Conservation (phyloP, 2,888 invertebrate genomes). For the Zygothrica quintamaculata region DNA sequence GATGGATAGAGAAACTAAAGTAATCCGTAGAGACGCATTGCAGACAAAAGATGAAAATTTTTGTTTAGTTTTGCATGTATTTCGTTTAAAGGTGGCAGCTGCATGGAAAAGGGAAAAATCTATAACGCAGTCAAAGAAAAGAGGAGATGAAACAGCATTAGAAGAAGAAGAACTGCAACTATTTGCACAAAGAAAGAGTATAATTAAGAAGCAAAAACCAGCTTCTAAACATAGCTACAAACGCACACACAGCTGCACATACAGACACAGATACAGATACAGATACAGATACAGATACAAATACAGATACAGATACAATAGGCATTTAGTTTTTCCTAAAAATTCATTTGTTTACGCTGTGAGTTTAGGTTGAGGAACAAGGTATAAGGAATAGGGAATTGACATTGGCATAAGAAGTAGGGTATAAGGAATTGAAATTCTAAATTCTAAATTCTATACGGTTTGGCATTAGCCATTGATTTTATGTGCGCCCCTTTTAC, state of each 20-base stretch:
- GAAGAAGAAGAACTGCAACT: too few species aligned
- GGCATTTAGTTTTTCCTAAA: conserved; percentile 45
- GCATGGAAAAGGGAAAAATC: conserved; percentile 11
- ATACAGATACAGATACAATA: conserved; percentile 28
- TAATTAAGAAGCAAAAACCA: conserved; percentile 33
- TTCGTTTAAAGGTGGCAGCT: conserved; percentile 33
- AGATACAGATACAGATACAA: conserved; percentile 22
- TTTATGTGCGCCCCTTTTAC: conserved; percentile 62
- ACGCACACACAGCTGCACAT: conserved; percentile 10
- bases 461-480: conserved; percentile 64
- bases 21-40: conserved; percentile 35
- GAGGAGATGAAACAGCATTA: too few species aligned
- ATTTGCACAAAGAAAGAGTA: conserved; percentile 13
- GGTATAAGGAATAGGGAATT: not conserved
- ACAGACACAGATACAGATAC: conserved; percentile 10
- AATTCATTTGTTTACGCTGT: conserved; percentile 60
- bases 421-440: conserved; percentile 2
- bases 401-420: too few species aligned
- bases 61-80: conserved; percentile 47
- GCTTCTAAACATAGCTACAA: conserved; percentile 33
- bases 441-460: conserved; percentile 16
- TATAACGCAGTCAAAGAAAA: not conserved
- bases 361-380: conserved; percentile 48
- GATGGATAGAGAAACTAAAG: conserved; percentile 33
- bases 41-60: conserved; percentile 47